Conservation (phyloP, 2,888 invertebrate genomes). For the Bellardia pandia region DNA sequence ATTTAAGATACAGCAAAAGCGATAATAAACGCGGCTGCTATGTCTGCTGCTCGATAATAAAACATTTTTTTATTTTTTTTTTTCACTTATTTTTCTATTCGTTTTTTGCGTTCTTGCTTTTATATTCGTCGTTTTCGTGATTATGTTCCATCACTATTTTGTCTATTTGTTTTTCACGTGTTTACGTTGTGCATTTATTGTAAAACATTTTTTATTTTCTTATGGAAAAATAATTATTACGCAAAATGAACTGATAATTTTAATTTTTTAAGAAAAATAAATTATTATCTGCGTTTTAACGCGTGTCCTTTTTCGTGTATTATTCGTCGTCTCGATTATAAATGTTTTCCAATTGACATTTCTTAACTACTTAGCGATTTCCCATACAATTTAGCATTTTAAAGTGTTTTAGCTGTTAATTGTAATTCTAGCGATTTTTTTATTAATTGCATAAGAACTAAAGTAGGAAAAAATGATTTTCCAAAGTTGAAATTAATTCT, state of each 20-base stretch:
- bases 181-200: conserved; percentile 31
- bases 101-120: conserved; percentile 70
- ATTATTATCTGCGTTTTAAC: conserved; percentile 79
- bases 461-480: too few species aligned
- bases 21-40: conserved; percentile 78
- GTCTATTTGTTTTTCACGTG: conserved; percentile 45
- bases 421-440: too few species aligned
- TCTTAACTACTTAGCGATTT: background rate
- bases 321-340: conserved; percentile 49
- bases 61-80: conserved; percentile 77
- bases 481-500: too few species aligned
- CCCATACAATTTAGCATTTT: too few species aligned
- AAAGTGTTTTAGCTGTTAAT: too few species aligned
- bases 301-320: conserved; percentile 65
- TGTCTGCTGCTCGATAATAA: conserved; percentile 80
- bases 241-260: conserved; percentile 76
- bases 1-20: conserved; percentile 78
- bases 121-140: conserved; percentile 48
- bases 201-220: conserved; percentile 46
- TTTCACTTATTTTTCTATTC: conserved; percentile 68
- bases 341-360: conserved; percentile 59
- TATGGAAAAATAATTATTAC: conserved; percentile 75
- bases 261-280: conserved; percentile 75
- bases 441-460: too few species aligned
- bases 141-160: conserved; percentile 43